Base-by-base conservation (phyloP, 1,140 invertebrate species). In the Drosophila orosa region DNA sequence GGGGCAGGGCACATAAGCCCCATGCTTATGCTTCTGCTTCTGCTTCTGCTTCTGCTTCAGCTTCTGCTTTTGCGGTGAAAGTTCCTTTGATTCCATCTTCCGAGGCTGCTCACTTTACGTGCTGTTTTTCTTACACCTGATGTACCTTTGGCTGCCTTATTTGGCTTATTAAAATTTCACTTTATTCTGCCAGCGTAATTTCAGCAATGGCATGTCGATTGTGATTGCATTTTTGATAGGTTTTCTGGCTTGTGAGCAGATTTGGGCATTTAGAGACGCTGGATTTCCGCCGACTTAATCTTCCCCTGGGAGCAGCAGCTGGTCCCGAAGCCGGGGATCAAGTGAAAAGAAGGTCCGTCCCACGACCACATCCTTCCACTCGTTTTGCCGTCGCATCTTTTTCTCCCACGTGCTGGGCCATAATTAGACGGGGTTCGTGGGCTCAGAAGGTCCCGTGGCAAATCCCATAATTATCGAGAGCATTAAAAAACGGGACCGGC, bases 381-480 rank as follows among this genome's bases (percentile, higher is more conserved):
- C 50, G 19, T 10, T 19, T 29, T 47, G 24, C 12, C 48, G 13
- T 44, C 24, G 37, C 19, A 25, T 55, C 39, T 29, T 47, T 33
- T 39, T 39, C 75, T 54, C 47, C 54, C 79, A 80, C 78, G 78
- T 80, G 78, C 78, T 62, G 61, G 31, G 42, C 42, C 78, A 83
- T 83, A 83, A 83, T 83, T 83, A 83, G 80, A 59, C 39, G 35
- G 12, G 47, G 50, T 44, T 50, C 50, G 24, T 37, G 47, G 45
- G 50, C 37, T 35, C 19, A 40, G 54, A 3, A 56, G 54, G 54
- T 35, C 45, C 57, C 59, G 72, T 75, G 67, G 75, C 58, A 79
- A 84, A 79, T 79, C 80, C 72, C 78, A 84, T 84, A 84, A 84
- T 84, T 84, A 84, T 77, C 61, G 65, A 82, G 44, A 47, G 65